These are phyloP conservation scores for Poecilia picta DNA, from an alignment of 2,797 vertebrate species.

Conservation along the genomic window DNA sequence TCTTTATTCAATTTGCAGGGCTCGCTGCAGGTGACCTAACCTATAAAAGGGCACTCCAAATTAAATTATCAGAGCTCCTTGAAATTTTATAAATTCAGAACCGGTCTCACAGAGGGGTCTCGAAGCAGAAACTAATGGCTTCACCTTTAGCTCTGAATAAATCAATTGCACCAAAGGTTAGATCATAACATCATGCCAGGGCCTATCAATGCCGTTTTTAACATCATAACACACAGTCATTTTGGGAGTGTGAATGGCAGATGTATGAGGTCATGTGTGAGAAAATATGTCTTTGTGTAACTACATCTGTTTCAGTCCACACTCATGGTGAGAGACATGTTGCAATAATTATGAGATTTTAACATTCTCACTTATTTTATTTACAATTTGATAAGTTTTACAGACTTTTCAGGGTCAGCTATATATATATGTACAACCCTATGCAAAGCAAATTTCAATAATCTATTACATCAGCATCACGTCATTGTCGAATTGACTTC, in stretches of 20 bases:
- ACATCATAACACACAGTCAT: slow-evolving; percentile 62
- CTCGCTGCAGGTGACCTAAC: slow-evolving; percentile 86
- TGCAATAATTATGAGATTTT: neutral
- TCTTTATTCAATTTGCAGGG: slow-evolving; percentile 88
- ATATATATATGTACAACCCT: neutral
- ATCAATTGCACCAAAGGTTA: slow-evolving; percentile 83
- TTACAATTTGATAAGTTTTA: neutral
- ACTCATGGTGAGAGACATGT: neutral
- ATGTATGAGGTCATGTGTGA: slow-evolving; percentile 42
- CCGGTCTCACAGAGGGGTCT: slow-evolving; percentile 75
- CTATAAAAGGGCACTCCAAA: slow-evolving; percentile 89
- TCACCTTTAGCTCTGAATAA: slow-evolving; percentile 83
- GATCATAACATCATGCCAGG: slow-evolving; percentile 70
- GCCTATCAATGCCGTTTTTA: slow-evolving; percentile 73
- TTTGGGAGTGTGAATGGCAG: slow-evolving; percentile 54
- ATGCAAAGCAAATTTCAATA: neutral
- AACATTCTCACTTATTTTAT: neutral
- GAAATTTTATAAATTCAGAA: slow-evolving; percentile 87
- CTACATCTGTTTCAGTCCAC: neutral
- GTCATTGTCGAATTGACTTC: neutral
- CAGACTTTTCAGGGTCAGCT: neutral
- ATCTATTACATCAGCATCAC: neutral
- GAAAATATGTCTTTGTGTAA: slow-evolving; percentile 15
- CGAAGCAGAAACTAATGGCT: slow-evolving; percentile 77
- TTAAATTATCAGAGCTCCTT: slow-evolving; percentile 86